phyloP scores from a whole-genome alignment of 2,113 vertebrate genomes.

The Pteruthius melanotis region DNA sequence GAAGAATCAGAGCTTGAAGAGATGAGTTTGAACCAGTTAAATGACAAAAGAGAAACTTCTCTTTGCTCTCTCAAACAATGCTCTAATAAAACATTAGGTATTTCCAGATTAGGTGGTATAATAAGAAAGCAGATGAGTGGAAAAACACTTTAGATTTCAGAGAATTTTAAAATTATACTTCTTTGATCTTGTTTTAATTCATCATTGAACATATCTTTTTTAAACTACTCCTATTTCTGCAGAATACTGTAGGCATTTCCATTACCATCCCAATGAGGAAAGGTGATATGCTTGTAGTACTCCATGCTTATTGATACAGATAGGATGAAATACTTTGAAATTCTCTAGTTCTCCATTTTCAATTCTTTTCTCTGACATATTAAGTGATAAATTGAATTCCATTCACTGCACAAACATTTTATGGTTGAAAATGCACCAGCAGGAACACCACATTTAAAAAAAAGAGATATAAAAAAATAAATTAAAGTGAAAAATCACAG shows the following conservation, averaged over 20 bases:
- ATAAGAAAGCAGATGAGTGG: not conserved
- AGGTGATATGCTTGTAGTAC: not conserved
- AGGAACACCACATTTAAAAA: not conserved
- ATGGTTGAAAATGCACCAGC: not conserved
- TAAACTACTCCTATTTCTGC: not conserved
- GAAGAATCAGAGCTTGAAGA: not conserved
- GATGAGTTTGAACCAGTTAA: not conserved
- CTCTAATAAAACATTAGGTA: not conserved
- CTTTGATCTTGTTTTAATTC: not conserved
- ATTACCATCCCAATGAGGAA: not conserved
- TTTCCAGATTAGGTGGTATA: not conserved
- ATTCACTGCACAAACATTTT: not conserved
- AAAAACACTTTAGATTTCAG: not conserved
- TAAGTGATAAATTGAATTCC: not conserved
- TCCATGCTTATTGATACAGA: not conserved
- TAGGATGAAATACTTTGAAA: not conserved
- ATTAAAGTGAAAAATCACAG: not conserved
- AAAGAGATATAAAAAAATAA: not conserved
- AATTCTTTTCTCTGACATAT: not conserved
- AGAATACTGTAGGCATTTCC: not conserved
- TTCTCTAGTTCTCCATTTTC: not conserved
- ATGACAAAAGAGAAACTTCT: not conserved
- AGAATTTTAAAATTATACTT: not conserved
- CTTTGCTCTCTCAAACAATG: not conserved
- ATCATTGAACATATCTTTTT: not conserved